Conservation (phyloP, 2,888 invertebrate species). For the Andricus quercusramuli region DNA sequence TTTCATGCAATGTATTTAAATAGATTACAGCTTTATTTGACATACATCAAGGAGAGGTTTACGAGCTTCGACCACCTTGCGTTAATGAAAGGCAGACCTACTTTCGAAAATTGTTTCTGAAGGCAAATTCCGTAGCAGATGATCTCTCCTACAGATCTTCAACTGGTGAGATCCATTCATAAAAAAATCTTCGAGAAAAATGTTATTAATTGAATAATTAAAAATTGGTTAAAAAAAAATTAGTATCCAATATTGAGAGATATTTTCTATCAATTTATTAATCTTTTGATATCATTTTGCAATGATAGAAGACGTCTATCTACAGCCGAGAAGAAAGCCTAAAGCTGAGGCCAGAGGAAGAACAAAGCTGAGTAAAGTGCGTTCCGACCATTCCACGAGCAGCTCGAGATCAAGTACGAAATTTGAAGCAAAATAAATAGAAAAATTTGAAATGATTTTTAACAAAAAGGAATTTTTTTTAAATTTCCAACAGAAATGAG, state of each 20-base stretch:
- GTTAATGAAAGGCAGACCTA: conserved; percentile 66
- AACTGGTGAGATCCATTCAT: conserved; percentile 59
- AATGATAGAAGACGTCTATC: conserved; percentile 14
- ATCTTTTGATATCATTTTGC: background rate
- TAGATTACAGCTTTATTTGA: conserved; percentile 70
- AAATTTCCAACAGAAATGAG: conserved; percentile 53
- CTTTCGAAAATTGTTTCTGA: conserved; percentile 70
- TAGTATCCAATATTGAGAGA: too few species aligned
- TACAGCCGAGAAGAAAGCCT: conserved; percentile 42
- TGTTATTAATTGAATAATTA: background rate
- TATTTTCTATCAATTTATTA: too few species aligned
- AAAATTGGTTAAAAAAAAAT: background rate
- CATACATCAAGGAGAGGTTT: conserved; percentile 69
- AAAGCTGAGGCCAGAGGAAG: conserved; percentile 60
- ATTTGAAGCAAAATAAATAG: too few species aligned
- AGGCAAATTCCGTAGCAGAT: conserved; percentile 54
- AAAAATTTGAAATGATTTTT: background rate
- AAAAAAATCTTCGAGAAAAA: background rate
- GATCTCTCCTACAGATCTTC: conserved; percentile 67
- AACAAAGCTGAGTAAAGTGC: conserved; percentile 62
- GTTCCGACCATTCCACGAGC: conserved; percentile 55
- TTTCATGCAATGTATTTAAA: background rate
- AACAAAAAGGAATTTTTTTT: background rate
- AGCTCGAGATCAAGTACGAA: conserved; percentile 59
- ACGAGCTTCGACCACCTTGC: conserved; percentile 64